Percentiles rank a stretch among this genome's conserved stretches.
Evolutionary conservation across 2,888 invertebrate genomes (phyloP).

Genomic region (Griposia aprilina): DNA sequence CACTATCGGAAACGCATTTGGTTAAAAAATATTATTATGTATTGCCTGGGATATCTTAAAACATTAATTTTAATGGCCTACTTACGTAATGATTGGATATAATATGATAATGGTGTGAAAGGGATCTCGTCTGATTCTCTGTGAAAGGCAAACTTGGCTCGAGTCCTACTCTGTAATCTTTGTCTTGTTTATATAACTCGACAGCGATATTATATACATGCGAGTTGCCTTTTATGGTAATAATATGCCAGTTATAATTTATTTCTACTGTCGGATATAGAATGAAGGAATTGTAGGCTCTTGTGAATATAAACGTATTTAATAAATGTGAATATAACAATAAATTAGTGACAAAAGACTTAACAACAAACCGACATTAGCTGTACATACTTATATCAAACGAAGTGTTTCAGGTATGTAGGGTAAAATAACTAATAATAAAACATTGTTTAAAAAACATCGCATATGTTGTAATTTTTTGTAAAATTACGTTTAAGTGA

Average conservation of each 20-base stretch:
- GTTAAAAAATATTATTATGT: slow-evolving; percentile 28
- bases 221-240: slow-evolving; percentile 60
- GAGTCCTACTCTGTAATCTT: slow-evolving; percentile 34
- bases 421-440: slow-evolving; percentile 68
- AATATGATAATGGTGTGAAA: slow-evolving; percentile 52
- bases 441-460: slow-evolving; percentile 73
- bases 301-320: slow-evolving; percentile 79
- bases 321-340: slow-evolving; percentile 87
- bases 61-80: slow-evolving; percentile 62
- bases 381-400: slow-evolving; percentile 84
- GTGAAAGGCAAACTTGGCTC: slow-evolving; percentile 56
- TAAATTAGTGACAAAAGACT: slow-evolving; percentile 86
- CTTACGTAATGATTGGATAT: slow-evolving; percentile 46
- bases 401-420: slow-evolving; percentile 81
- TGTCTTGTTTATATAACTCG: slow-evolving; percentile 49
- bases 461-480: slow-evolving; percentile 86
- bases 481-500: slow-evolving; percentile 87
- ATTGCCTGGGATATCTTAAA: slow-evolving; percentile 16
- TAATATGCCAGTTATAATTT: slow-evolving; percentile 57
- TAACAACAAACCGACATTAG: slow-evolving; percentile 78
- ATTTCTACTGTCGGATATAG: slow-evolving; percentile 70
- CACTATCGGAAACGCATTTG: slow-evolving; percentile 28
- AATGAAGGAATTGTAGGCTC: slow-evolving; percentile 79
- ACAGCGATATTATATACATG: slow-evolving; percentile 41
- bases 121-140: slow-evolving; percentile 44